A percentile compares a stretch with the other conserved stretches of the same genome.
phyloP scores from a whole-genome alignment of 2,888 invertebrate genomes.

The Lagria hirta region DNA sequence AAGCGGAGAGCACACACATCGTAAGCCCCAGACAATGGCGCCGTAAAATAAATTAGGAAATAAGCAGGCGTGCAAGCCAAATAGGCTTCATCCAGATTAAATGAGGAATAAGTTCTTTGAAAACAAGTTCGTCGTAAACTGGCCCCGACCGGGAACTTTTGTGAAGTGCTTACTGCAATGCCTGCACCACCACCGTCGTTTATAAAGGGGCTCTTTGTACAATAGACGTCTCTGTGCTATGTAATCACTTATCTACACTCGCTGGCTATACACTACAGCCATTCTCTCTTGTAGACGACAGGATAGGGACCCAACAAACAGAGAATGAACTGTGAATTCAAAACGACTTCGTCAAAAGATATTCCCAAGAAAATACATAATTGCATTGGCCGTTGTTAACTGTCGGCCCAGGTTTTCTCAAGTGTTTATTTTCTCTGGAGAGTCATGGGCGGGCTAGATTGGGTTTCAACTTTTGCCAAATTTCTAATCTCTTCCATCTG shows the following conservation, averaged over 20 bases:
- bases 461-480: too few relatives aligned
- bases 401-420: conserved; percentile 25
- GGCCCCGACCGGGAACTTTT: conserved; percentile 40
- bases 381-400: conserved; percentile 18
- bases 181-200: conserved; percentile 34
- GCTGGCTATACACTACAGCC: conserved; percentile 21
- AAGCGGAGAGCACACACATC: conserved; percentile 21
- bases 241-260: conserved; percentile 41
- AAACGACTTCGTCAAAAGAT: conserved; percentile 20
- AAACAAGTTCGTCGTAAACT: conserved; percentile 44
- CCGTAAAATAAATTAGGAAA: conserved; percentile 42
- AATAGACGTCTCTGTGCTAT: conserved; percentile 34
- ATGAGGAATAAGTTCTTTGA: conserved; percentile 44
- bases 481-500: too few relatives aligned
- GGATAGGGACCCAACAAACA: conserved; percentile 5
- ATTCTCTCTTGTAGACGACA: conserved; percentile 20
- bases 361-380: conserved; percentile 25
- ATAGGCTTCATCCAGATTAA: conserved; percentile 44
- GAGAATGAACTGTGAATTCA: conserved; percentile 26
- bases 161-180: too few relatives aligned
- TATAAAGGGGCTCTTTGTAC: conserved; percentile 34
- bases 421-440: conserved; percentile 22
- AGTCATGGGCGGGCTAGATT: conserved; percentile 6
- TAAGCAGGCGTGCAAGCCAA: conserved; percentile 41
- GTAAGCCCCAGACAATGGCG: conserved; percentile 30